Base-by-base conservation (phyloP, 1,140 invertebrate genomes). In the Nasonia vitripennis region DNA sequence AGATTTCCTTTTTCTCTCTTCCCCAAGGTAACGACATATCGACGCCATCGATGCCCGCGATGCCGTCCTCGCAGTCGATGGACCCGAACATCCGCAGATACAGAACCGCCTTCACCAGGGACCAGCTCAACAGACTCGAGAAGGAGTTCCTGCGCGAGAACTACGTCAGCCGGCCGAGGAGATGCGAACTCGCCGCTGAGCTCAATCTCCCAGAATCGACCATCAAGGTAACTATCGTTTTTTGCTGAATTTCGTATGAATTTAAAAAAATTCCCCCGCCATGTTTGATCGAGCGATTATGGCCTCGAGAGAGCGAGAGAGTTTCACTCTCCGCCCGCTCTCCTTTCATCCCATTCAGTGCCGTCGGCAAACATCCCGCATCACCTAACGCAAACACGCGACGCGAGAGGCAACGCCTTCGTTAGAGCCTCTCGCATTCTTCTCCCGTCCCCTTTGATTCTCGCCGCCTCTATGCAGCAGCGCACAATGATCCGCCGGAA, bases 111-210 rank as follows among this genome's bases (percentile, higher is more conserved):
- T 99, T 99, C 93, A 99, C 98, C 1, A 94, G 98, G 41, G 99
- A 99, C 90, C 99, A 99, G 92, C 93, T 99, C 27, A 95, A 95
- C 0, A 94, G 98, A 67, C 93, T 99, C n/a, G 99, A 99, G 93
- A 98, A 98, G 89, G 99, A 99, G 92, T 99, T 99, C 92, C 95
- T 96, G 89, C 97, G 98, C 89, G 99, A 99, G 93, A 99, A 99
- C 92, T 99, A 99, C 92, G 98, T 99, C 0, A 99, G 98, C 1
- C 94, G 99, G 75, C 98, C 98, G 0, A 95, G 98, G 85, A 94
- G 99, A 85, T 98, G 98, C 91, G 99, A 99, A 92, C 92, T 99
- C n/a, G 99, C 99, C 0, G 95, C 97, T 3, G 96, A 98, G 88
- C 94, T 99, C 20, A 96, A 97, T 87, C 94, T 99, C 0, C 98